Evolutionary conservation across 2,888 invertebrate species (phyloP), one percentile per base, ranked within the genome.

Genomic region (Caradrina clavipalpis): DNA sequence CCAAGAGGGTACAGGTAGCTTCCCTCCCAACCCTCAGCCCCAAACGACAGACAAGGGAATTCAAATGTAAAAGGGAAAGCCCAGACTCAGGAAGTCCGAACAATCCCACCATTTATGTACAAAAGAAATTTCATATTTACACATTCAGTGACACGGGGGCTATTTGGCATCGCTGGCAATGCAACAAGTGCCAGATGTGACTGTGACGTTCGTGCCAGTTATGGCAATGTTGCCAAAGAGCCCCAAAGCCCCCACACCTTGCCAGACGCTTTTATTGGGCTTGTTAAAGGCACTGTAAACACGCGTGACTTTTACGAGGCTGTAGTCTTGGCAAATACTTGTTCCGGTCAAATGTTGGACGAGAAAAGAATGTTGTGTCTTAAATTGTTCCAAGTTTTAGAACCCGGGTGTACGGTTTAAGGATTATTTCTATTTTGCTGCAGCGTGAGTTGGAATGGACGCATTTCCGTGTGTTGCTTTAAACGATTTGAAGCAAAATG

Each of bases 221-320:
- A 77, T 81, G 81, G 78, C 73, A 71, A 78, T 73, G 72, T 81
- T 81, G 78, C 79, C 82, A 80, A 72, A 81, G 64, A 74, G 15
- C 63, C 75, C 62, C 77, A 35, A 50, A 59, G 54, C 55, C 75
- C 78, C 63, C 72, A 72, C 73, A 84, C 86, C 80, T 83, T 83
- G 69, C 70, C 65, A 78, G 85, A 85, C 87, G 76, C 71, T 86
- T 90, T 92, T 92, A 92, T 88, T 87, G 85, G 78, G 76, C 78
- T 87, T 86, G 89, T 89, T 90, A 92, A 90, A 85, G 86, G 82
- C 86, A 89, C 82, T 88, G 91, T 91, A 90, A 90, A 89, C 87
- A 88, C 80, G 83, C 81, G 86, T 86, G 83, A 87, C 87, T 87
- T 90, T 92, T 90, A 93, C 89, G 89, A 86, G 70, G 82, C 79